A percentile compares a stretch with the other conserved stretches of the same genome.
Evolutionary conservation across 2,888 invertebrate species (phyloP).

Genomic region (Physocephala rufipes): DNA sequence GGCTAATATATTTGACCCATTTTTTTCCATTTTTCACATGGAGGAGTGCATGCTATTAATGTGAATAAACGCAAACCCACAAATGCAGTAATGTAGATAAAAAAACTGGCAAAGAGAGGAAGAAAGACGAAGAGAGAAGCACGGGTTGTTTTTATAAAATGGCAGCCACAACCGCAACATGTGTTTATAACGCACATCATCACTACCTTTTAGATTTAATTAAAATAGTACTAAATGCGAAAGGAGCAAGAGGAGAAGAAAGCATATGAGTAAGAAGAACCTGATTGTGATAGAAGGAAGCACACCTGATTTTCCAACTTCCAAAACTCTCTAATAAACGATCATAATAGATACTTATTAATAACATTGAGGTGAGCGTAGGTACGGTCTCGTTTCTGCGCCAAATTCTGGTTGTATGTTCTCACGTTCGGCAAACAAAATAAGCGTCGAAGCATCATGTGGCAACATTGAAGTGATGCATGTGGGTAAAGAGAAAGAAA

Average conservation of each 20-base stretch:
- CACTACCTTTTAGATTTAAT: constrained; percentile 34
- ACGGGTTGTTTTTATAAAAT: background rate
- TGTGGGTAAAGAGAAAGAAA: background rate
- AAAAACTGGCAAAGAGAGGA: too few species aligned
- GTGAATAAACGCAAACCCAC: background rate
- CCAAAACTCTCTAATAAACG: background rate
- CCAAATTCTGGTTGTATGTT: background rate
- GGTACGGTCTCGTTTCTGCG: background rate
- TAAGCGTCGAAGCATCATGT: too few species aligned
- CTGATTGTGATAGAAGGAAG: too few species aligned
- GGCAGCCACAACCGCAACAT: constrained; percentile 34
- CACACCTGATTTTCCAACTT: too few species aligned
- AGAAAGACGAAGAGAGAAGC: too few species aligned
- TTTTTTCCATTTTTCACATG: too few species aligned
- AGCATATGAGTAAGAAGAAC: background rate
- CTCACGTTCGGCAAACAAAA: background rate
- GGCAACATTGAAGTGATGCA: too few species aligned
- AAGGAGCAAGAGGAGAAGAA: background rate
- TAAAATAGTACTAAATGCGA: background rate
- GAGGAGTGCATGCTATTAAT: background rate
- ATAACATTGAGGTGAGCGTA: background rate
- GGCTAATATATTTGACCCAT: too few species aligned
- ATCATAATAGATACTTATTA: background rate
- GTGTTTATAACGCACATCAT: constrained; percentile 11
- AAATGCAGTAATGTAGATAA: too few species aligned